These are phyloP conservation scores for Clupea harengus DNA, from an alignment of 2,113 vertebrate species.

Conservation along the genomic window DNA sequence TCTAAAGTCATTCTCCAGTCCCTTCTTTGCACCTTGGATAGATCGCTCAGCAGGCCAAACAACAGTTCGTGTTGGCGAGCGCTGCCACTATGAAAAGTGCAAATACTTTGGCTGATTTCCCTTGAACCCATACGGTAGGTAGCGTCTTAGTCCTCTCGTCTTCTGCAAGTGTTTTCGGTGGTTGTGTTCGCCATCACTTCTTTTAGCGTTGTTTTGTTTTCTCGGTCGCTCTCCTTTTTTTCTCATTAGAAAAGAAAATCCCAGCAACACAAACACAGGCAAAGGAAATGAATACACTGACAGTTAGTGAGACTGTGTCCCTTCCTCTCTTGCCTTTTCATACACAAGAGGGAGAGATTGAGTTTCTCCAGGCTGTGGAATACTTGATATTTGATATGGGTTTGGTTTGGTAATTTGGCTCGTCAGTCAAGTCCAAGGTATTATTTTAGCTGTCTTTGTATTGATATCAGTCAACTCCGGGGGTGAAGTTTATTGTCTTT, in stretches of 20 bases:
- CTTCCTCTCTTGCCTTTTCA: constrained; percentile 52
- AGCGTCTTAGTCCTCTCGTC: constrained; percentile 52
- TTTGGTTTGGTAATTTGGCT: constrained; percentile 58
- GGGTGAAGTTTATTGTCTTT: constrained; percentile 71
- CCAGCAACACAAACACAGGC: constrained; percentile 91
- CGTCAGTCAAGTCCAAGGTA: constrained; percentile 46
- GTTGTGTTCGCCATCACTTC: not conserved
- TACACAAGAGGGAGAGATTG: constrained; percentile 77
- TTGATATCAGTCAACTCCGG: constrained; percentile 79
- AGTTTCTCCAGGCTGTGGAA: constrained; percentile 52
- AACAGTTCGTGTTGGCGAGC: constrained; percentile 73
- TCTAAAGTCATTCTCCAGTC: constrained; percentile 64
- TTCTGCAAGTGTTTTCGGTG: constrained; percentile 79
- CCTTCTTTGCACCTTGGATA: constrained; percentile 65
- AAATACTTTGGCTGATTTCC: constrained; percentile 85
- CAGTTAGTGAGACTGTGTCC: constrained; percentile 74
- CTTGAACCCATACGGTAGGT: constrained; percentile 62
- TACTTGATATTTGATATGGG: constrained; percentile 59
- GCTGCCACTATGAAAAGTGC: constrained; percentile 72
- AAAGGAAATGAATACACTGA: constrained; percentile 89
- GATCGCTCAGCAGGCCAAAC: constrained; percentile 69
- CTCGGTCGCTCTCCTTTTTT: constrained; percentile 68
- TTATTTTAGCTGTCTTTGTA: constrained; percentile 52
- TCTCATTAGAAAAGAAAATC: constrained; percentile 77
- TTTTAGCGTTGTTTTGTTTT: constrained; percentile 49